Evolutionary conservation across 1,140 invertebrate genomes (phyloP).

Genomic region (Drosophila sproati): DNA sequence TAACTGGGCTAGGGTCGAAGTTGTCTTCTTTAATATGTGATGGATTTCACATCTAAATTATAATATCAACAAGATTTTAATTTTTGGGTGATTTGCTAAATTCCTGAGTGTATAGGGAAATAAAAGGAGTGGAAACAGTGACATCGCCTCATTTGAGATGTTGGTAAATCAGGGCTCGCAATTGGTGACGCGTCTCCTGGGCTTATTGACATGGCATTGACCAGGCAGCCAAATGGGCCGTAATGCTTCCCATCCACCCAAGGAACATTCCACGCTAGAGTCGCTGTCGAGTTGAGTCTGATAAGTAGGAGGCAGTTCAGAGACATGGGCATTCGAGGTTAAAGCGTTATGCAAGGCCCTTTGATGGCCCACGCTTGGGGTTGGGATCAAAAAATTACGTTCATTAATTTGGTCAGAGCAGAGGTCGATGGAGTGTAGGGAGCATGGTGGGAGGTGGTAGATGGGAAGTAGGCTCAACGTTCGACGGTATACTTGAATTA

Average conservation of each 20-base stretch:
- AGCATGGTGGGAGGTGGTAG: conserved; percentile 18
- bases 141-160: conserved; percentile 33
- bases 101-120: neutral
- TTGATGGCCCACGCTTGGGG: conserved; percentile 41
- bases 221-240: conserved; percentile 24
- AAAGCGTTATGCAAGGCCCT: conserved; percentile 75
- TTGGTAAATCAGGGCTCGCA: conserved; percentile 58
- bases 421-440: conserved; percentile 14
- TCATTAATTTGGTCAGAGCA: conserved; percentile 53
- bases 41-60: no score
- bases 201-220: conserved; percentile 75
- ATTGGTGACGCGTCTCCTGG: conserved; percentile 72
- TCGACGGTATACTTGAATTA: conserved; percentile 64
- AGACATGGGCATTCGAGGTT: conserved; percentile 7
- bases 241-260: neutral
- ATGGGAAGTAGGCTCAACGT: neutral
- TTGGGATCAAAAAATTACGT: conserved; percentile 58
- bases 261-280: neutral
- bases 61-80: neutral
- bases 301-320: conserved; percentile 24
- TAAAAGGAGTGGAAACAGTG: conserved; percentile 25
- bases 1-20: neutral
- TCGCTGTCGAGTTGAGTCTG: conserved; percentile 7
- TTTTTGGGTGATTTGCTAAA: neutral
- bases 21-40: no score